Conservation (phyloP, 1,140 invertebrate genomes). For the Platyscapa corneri region DNA sequence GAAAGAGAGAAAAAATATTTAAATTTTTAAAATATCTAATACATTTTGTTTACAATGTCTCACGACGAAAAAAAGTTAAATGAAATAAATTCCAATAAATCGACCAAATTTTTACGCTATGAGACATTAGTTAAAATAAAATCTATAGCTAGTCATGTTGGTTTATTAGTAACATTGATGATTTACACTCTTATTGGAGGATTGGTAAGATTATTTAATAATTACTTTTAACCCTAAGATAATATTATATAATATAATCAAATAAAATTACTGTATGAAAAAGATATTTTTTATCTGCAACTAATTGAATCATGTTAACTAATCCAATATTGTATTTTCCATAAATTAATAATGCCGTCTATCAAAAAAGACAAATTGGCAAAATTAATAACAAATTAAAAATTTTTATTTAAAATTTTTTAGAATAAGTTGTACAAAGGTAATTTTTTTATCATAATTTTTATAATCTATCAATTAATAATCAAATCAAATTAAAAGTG, state of each 20-base stretch:
- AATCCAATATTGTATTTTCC: no score
- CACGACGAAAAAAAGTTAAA: constrained; percentile 37
- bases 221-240: not conserved
- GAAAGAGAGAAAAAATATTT: constrained; percentile 7
- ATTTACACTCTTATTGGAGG: constrained; percentile 84
- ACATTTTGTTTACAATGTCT: constrained; percentile 19
- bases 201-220: constrained; percentile 76
- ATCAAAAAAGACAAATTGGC: no score
- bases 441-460: no score
- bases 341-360: no score
- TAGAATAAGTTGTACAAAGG: no score
- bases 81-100: not conserved
- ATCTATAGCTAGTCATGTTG: constrained; percentile 80
- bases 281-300: not conserved
- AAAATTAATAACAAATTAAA: no score
- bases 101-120: constrained; percentile 36
- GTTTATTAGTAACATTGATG: constrained; percentile 81
- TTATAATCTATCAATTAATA: no score
- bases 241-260: not conserved
- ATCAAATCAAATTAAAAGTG: no score
- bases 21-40: no score
- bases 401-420: no score
- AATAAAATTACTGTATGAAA: not conserved
- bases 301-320: no score
- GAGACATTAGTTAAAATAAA: constrained; percentile 71